phyloP scores from a whole-genome alignment of 2,113 vertebrate species.

The Sylvietta virens region DNA sequence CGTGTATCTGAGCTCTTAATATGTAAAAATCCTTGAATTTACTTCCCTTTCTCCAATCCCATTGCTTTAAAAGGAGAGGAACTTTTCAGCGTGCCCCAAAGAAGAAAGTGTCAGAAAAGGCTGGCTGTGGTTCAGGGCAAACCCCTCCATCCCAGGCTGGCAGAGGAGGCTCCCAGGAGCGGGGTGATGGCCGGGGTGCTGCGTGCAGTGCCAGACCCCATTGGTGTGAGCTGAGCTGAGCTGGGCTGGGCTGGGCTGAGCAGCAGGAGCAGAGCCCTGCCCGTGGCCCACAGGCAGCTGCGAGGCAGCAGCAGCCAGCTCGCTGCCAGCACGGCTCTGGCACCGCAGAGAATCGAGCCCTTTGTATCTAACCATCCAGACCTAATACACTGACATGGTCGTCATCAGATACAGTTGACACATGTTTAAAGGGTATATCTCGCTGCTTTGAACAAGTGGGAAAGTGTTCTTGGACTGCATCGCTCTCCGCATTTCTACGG shows the following conservation, averaged over 20 bases:
- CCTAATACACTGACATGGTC: slow-evolving; percentile 52
- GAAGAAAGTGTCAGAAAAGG: not conserved
- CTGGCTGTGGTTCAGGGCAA: not conserved
- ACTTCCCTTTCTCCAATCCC: not conserved
- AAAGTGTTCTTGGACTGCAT: slow-evolving; percentile 43
- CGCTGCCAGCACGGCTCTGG: not conserved
- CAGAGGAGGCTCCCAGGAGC: not conserved
- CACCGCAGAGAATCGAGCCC: slow-evolving; percentile 23
- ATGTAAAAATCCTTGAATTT: not conserved
- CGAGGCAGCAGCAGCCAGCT: not conserved
- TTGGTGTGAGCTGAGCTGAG: accelerated
- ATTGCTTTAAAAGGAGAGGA: not conserved
- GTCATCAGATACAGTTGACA: slow-evolving; percentile 51
- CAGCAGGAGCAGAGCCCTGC: not conserved
- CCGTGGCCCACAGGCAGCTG: not conserved
- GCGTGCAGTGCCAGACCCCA: accelerated
- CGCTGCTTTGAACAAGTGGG: slow-evolving; percentile 17
- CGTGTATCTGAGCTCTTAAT: not conserved
- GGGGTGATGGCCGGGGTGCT: not conserved
- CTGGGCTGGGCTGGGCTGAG: not conserved
- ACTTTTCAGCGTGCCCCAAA: accelerated
- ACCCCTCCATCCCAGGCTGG: not conserved
- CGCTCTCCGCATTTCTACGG: not conserved
- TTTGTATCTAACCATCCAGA: slow-evolving; percentile 54
- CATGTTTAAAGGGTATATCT: slow-evolving; percentile 29